phyloP scores from a whole-genome alignment of 2,113 vertebrate genomes.

The Lophius piscatorius region DNA sequence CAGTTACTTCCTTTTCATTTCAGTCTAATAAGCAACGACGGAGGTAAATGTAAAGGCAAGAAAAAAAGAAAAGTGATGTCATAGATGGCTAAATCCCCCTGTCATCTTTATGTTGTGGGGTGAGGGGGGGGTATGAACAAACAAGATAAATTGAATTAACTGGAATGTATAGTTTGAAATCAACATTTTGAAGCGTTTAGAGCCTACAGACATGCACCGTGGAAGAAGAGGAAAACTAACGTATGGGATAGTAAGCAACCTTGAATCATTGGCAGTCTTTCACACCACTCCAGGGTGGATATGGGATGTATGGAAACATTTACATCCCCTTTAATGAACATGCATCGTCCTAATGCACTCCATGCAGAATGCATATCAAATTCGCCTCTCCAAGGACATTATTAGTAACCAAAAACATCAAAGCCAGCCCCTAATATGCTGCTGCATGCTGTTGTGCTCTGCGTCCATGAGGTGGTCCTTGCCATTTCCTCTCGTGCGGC shows the following conservation, averaged over 20 bases:
- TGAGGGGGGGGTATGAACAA: no score
- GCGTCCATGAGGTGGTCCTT: constrained; percentile 72
- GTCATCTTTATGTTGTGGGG: no score
- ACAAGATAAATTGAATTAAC: not conserved
- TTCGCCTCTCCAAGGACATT: constrained; percentile 71
- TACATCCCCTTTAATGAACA: constrained; percentile 75
- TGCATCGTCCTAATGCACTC: constrained; percentile 66
- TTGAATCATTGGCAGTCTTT: constrained; percentile 52
- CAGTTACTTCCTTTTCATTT: not conserved
- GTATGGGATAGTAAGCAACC: constrained; percentile 11
- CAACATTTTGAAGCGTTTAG: constrained; percentile 1
- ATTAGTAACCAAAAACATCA: constrained; percentile 72
- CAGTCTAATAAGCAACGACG: not conserved
- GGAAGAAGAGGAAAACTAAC: constrained; percentile 11
- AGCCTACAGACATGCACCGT: constrained; percentile 2
- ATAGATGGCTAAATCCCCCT: no score
- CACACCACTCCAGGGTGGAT: constrained; percentile 49
- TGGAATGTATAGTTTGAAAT: not conserved
- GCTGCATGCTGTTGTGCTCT: constrained; percentile 71
- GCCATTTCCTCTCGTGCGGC: constrained; percentile 68
- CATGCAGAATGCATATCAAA: constrained; percentile 74
- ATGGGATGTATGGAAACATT: constrained; percentile 73
- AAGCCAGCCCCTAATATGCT: constrained; percentile 68
- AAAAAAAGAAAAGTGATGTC: no score
- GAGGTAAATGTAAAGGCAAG: not conserved